Conservation (phyloP, 2,797 vertebrate species). For the Onychomys arenicola region DNA sequence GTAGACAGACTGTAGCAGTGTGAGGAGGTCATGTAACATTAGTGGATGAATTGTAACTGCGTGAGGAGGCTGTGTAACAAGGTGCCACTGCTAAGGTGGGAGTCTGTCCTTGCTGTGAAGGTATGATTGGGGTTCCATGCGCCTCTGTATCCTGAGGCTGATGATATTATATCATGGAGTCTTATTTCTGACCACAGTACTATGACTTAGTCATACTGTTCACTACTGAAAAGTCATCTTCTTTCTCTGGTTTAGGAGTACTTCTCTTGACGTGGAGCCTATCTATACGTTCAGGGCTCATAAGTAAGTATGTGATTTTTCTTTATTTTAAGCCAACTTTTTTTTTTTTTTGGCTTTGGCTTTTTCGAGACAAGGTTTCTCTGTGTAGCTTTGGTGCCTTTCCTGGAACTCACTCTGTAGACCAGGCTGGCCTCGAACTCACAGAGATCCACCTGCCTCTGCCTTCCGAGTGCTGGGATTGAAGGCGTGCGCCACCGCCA, state of each 20-base stretch:
- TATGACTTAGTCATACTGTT: slow-evolving; percentile 28
- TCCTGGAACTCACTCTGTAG: neutral
- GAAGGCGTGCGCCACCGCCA: neutral
- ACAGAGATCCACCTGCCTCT: neutral
- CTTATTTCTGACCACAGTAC: slow-evolving; percentile 7
- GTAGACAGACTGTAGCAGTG: too few relatives aligned
- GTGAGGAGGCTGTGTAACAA: neutral
- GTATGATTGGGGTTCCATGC: neutral
- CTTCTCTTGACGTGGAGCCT: slow-evolving; percentile 98
- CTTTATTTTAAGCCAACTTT: slow-evolving; percentile 58
- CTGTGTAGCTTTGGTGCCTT: neutral
- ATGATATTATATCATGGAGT: neutral
- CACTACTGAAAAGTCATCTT: slow-evolving; percentile 33
- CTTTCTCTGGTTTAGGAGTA: slow-evolving; percentile 91
- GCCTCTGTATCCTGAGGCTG: neutral
- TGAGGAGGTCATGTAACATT: neutral
- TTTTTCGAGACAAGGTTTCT: neutral
- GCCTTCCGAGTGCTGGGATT: neutral
- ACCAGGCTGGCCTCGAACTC: neutral
- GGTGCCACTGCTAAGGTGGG: neutral
- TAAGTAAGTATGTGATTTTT: slow-evolving; percentile 89
- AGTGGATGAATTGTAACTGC: neutral
- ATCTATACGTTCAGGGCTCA: slow-evolving; percentile 99
- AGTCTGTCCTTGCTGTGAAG: neutral
- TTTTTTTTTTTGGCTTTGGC: neutral